Base-by-base conservation (phyloP, 2,888 invertebrate species). In the Cantharis nigra region DNA sequence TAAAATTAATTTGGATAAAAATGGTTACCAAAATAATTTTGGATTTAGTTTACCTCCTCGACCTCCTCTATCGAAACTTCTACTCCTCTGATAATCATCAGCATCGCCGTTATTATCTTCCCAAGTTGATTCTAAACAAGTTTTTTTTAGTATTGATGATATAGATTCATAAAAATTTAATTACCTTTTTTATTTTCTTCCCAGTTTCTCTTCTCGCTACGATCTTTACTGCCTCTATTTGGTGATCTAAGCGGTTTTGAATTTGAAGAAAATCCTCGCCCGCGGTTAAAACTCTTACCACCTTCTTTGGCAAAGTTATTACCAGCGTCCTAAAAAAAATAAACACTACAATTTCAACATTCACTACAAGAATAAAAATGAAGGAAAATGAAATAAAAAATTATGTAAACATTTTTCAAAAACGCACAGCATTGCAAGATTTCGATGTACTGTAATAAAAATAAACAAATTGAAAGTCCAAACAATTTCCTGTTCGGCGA, bases 251-350 rank as follows among this genome's bases (percentile, higher is more conserved):
- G 49, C 0, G 49, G 49, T 49, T 9, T 49, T 2, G 49, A n/a
- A 49, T 49, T 49, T n/a, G 49, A 49, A n/a, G 49, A 49, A 49
- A 49, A 49, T n/a, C 49, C 49, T 7, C 49, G n/a, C 7, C 49
- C 49, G n/a, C 49, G 49, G n/a, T 49, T 49, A n/a, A 49, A 49
- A n/a, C 49, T 80, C 16, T 71, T 77, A 65, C 82, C 81, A 9
- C 73, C 49, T 26, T 79, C 81, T 49, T 78, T 75, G 18, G 83
- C 73, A 83, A 90, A 90, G 87, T 90, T 90, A 90, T 90, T 90
- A 75, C 90, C 90, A 79, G 90, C 90, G 84, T 89, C 90, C 65
- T 67, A 67, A 10, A 30, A 30, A 28, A 30, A 30, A 30, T 28
- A 9, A 10, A 30, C 9, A 5, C 23, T 28, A 28, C n/a, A 28